Evolutionary conservation across 2,113 vertebrate species (phyloP), one percentile per base, ranked within the genome.

Genomic region (Lates calcarifer): DNA sequence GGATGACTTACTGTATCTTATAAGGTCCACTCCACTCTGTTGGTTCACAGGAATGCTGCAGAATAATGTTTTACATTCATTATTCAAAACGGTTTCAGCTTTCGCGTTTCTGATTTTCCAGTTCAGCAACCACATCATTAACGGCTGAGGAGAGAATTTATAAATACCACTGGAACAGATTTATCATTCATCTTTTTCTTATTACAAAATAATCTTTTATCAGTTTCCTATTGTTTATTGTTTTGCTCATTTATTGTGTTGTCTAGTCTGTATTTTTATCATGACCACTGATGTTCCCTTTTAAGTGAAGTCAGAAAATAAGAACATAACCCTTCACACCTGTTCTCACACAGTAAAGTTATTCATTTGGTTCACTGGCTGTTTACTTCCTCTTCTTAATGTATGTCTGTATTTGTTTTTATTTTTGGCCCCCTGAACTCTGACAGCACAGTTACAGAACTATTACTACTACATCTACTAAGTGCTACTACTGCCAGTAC

Each of bases 91-190:
- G 41, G 18, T 68, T 39, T 39, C 64, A 67, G 39, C n/a, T 67
- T 47, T 58, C 63, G 68, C 55, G 17, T 60, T 60, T 77, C 55
- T 60, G 55, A 77, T 77, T 68, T 77, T 61, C 31, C 43, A 39
- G 17, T 51, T 61, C 65, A 69, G 41, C 24, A 35, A 18, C 37
- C 56, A 18, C 12, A 66, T 45, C 51, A 35, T 28, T 45, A 57
- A 45, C 10, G 10, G 35, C 39, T 28, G 26, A 51, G 58, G 31
- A 33, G 13, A 26, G 26, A 22, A 57, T 58, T 45, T 43, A 62
- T 13, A 55, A 53, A 37, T 29, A 22, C 5, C 29, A 39, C 31
- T 35, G 35, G 18, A 33, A 22, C 45, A 53, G n/a, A 53, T 64
- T n/a, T 55, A 41, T 55, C 29, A 64, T n/a, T 39, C 4, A 33